A percentile compares a stretch with the other conserved stretches of the same genome.
Evolutionary conservation across 1,140 invertebrate species (phyloP).

Genomic region (Dendrolimus kikuchii): DNA sequence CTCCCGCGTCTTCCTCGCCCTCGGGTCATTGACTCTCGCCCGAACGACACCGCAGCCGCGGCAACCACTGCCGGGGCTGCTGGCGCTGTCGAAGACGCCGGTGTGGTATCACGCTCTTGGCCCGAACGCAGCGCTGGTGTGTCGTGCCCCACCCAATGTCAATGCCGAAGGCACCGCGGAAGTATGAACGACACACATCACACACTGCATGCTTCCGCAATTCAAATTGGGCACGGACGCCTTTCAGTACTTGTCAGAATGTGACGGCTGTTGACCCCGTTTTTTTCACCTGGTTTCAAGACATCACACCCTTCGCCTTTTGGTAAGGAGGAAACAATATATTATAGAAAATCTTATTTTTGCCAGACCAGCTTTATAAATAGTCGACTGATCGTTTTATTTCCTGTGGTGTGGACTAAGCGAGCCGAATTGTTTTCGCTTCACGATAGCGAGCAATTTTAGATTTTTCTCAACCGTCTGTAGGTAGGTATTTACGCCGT

Average conservation of each 20-base stretch:
- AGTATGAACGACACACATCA: not conserved
- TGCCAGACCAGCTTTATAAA: constrained; percentile 30
- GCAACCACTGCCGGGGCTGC: constrained; percentile 30
- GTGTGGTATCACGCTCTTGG: constrained; percentile 43
- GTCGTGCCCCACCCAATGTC: constrained; percentile 50
- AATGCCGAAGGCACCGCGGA: constrained; percentile 47
- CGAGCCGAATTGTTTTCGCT: constrained; percentile 13
- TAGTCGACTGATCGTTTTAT: constrained; percentile 24
- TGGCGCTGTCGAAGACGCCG: constrained; percentile 46
- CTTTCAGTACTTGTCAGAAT: constrained; percentile 8
- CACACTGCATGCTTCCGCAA: too few relatives aligned
- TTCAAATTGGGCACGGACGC: too few relatives aligned
- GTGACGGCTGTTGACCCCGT: constrained; percentile 40
- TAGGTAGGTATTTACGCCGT: constrained; percentile 7
- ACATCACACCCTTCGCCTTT: constrained; percentile 22
- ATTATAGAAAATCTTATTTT: constrained; percentile 19
- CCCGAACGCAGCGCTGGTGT: constrained; percentile 21
- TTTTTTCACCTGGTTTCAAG: constrained; percentile 27
- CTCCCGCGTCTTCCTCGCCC: constrained; percentile 57
- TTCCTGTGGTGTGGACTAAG: constrained; percentile 17
- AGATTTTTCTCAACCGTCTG: constrained; percentile 13
- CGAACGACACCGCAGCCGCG: constrained; percentile 32
- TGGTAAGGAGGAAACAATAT: constrained; percentile 6
- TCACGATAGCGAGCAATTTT: constrained; percentile 15
- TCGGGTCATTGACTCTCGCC: constrained; percentile 62